These are phyloP conservation scores for Calephelis perditalis DNA, from an alignment of 2,888 invertebrate genomes.

Conservation along the genomic window DNA sequence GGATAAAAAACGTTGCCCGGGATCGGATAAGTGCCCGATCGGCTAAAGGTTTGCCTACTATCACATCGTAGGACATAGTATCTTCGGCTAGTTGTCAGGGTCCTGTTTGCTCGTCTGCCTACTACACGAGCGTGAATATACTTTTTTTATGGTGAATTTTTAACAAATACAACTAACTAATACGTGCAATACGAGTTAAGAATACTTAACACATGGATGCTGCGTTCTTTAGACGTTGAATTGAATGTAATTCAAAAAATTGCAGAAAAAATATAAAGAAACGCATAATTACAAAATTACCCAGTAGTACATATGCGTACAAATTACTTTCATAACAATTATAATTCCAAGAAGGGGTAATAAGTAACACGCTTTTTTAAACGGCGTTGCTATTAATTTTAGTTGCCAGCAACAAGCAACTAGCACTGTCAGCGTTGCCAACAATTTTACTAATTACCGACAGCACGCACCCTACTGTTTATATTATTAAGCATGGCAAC, in stretches of 20 bases:
- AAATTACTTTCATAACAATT: constrained; percentile 18
- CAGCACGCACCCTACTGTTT: neutral
- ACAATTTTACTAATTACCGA: constrained; percentile 7
- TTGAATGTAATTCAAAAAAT: neutral
- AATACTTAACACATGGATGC: neutral
- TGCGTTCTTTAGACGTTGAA: neutral
- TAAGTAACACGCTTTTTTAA: constrained; percentile 17
- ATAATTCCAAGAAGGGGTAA: constrained; percentile 17
- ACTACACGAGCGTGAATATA: too few relatives aligned
- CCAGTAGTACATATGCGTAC: constrained; percentile 10
- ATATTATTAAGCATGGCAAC: too few relatives aligned
- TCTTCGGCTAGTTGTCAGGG: too few relatives aligned
- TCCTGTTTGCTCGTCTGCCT: too few relatives aligned
- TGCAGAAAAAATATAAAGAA: constrained; percentile 1
- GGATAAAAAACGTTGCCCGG: too few relatives aligned
- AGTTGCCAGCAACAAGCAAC: constrained; percentile 8
- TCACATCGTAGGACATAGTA: too few relatives aligned
- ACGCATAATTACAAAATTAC: constrained; percentile 12
- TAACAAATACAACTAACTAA: too few relatives aligned
- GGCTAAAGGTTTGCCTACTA: too few relatives aligned
- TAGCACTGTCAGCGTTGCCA: constrained; percentile 3
- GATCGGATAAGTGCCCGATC: too few relatives aligned
- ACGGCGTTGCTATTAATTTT: constrained; percentile 18
- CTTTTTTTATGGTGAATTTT: too few relatives aligned
- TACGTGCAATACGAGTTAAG: neutral